Conservation (phyloP, 2,888 invertebrate genomes). For the Lomographa bimaculata region DNA sequence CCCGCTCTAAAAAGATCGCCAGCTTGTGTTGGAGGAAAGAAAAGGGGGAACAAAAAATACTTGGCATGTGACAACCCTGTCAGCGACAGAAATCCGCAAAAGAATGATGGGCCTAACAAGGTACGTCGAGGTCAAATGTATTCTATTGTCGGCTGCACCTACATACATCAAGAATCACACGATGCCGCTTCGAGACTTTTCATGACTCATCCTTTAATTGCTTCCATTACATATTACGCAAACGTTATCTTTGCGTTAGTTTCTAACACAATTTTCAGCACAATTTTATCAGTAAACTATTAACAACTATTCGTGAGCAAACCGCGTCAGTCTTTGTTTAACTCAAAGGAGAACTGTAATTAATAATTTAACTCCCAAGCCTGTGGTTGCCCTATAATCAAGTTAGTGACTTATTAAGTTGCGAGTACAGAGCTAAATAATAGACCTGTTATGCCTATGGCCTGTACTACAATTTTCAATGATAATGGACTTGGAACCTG, state of each 20-base stretch:
- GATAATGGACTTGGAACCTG: no score
- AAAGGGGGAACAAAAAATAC: no score
- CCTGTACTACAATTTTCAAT: no score
- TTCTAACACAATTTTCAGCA: constrained; percentile 1
- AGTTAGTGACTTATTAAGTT: constrained; percentile 18
- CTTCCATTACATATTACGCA: constrained; percentile 23
- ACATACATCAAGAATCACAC: constrained; percentile 48
- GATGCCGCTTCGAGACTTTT: constrained; percentile 12
- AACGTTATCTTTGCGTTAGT: constrained; percentile 9
- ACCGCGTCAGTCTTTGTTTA: constrained; percentile 2
- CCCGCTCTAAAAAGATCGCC: no score
- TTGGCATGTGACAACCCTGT: no score
- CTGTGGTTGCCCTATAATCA: constrained; percentile 7
- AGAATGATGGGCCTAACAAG: constrained; percentile 39
- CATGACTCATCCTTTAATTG: constrained; percentile 30
- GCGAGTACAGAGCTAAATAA: constrained; percentile 5
- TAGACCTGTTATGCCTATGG: constrained; percentile 1
- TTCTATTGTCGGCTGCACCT: constrained; percentile 65
- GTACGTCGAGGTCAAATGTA: constrained; percentile 70
- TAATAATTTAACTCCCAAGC: constrained; percentile 18
- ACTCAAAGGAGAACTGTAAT: constrained; percentile 13
- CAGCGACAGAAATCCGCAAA: no score
- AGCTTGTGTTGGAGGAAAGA: no score
- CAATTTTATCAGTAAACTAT: constrained; percentile 10
- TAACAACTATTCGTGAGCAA: constrained; percentile 8